These are phyloP conservation scores for Furcifer pardalis DNA, from an alignment of 2,797 vertebrate genomes.

Conservation along the genomic window DNA sequence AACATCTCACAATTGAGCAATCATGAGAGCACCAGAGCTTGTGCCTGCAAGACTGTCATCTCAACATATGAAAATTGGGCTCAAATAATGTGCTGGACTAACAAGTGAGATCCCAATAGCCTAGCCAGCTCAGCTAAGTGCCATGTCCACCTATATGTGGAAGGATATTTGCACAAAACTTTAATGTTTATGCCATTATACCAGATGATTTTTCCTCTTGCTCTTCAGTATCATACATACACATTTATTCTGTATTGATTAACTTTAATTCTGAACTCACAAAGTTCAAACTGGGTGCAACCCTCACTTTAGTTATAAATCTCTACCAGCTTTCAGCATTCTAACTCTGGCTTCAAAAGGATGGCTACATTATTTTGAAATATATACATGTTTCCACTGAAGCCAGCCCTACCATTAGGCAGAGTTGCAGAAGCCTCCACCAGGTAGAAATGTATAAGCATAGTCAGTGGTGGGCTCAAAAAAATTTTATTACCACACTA, in stretches of 20 bases:
- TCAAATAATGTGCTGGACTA: background rate
- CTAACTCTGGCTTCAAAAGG: background rate
- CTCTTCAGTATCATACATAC: background rate
- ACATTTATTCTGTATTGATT: background rate
- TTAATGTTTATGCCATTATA: background rate
- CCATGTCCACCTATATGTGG: background rate
- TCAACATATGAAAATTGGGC: background rate
- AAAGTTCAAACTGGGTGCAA: background rate
- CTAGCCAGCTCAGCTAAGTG: no score
- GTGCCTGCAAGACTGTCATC: no score
- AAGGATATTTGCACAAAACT: background rate
- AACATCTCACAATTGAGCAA: background rate
- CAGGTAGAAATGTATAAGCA: no score
- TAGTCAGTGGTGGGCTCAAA: no score
- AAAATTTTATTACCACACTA: no score
- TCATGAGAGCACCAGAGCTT: no score
- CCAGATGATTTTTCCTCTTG: background rate
- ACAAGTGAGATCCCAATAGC: background rate
- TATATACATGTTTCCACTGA: background rate
- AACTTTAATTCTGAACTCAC: background rate
- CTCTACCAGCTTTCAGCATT: background rate
- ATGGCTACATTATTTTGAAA: background rate
- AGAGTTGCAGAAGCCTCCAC: no score
- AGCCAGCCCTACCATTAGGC: background rate
- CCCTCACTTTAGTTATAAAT: background rate